Percentiles rank a stretch among this genome's conserved stretches.
phyloP scores from a whole-genome alignment of 2,797 vertebrate species.

The Calcarius lapponicus region DNA sequence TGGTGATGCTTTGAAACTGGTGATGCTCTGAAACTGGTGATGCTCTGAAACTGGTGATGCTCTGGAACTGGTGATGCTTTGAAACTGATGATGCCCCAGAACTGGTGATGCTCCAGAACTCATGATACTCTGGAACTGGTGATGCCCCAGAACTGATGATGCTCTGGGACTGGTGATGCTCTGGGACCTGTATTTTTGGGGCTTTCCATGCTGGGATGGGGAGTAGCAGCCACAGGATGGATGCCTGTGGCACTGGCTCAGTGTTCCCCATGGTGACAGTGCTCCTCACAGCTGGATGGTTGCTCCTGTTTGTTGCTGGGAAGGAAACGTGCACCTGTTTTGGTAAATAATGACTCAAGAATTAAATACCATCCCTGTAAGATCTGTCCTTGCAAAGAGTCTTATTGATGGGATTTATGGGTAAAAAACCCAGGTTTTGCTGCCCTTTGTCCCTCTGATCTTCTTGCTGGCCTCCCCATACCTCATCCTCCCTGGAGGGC shows the following conservation, averaged over 20 bases:
- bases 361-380: not conserved
- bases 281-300: not conserved
- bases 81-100: too few species aligned
- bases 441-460: not conserved
- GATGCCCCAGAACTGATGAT: accelerated
- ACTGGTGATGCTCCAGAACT: too few species aligned
- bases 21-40: accelerated
- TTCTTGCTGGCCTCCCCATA: not conserved
- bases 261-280: accelerated
- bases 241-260: not conserved
- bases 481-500: not conserved
- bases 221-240: not conserved
- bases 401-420: not conserved
- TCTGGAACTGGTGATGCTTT: too few species aligned
- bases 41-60: accelerated
- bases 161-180: accelerated
- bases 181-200: not conserved
- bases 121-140: accelerated
- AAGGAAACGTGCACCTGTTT: not conserved
- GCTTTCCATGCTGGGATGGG: not conserved
- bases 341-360: not conserved
- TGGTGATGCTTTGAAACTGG: too few species aligned
- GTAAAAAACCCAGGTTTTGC: not conserved
- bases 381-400: not conserved
- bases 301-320: not conserved